Evolutionary conservation across 2,797 vertebrate species (phyloP), one percentile per base, ranked within the genome.

Genomic region (Buceros bicornis): DNA sequence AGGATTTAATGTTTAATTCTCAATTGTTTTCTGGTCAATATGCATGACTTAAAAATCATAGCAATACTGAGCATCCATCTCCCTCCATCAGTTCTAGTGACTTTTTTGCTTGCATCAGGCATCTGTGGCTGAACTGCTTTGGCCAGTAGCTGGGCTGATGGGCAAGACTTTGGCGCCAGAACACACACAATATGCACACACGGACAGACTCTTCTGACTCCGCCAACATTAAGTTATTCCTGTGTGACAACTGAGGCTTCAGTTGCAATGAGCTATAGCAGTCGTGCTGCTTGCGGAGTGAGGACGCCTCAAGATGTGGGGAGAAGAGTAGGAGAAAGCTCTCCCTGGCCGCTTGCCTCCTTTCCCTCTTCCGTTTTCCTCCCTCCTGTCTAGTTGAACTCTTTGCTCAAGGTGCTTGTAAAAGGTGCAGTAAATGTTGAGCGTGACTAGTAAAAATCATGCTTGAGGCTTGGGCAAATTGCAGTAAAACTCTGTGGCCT

Each of bases 171-270:
- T 25, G 60, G n/a, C 71, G 85, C 37, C 54, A 54, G 5, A 70
- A 37, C 56, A 25, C 35, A 42, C 29, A 13, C 0, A 76, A 43
- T 11, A 8, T 6, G 16, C 24, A 14, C 2, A 10, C 58, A 35
- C 14, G 28, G 8, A 31, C 18, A 22, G 45, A 8, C 25, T 70
- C 48, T 56, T 72, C 33, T 12, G 29, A 47, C 43, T 90, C 14
- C 2, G 33, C 33, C 33, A 33, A 13, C 29, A 21, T 61, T 51
- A 58, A 37, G 12, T 19, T 54, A 1, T 35, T 61, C 76, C 29
- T 69, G 1, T 2, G 3, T 70, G 51, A 35, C 10, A 58, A 2
- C 43, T 8, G 56, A 70, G 69, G 40, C 47, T 50, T 62, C 56
- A 60, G 14, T 76, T 57, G 29, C 6, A 29, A 0, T 10, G 47